Conservation (phyloP, 1,140 invertebrate genomes). For the Drosophila sp. region DNA sequence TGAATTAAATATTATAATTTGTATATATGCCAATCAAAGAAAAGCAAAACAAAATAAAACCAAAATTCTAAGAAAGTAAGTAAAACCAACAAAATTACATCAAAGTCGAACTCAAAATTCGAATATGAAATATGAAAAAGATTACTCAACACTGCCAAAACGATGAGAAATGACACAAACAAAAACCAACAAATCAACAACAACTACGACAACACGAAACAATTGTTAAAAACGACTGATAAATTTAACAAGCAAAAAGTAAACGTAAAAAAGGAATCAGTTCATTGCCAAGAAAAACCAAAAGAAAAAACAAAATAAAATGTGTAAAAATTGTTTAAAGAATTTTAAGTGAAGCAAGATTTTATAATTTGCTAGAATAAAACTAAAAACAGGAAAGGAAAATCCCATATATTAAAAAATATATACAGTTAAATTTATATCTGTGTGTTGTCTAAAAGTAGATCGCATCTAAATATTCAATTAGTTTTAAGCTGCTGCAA, state of each 20-base stretch:
- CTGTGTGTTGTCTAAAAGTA: conserved; percentile 43
- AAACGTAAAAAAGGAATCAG: background rate
- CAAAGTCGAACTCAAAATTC: conserved; percentile 20
- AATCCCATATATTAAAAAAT: conserved; percentile 19
- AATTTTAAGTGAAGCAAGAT: conserved; percentile 13
- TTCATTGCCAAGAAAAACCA: conserved; percentile 9
- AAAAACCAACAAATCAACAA: conserved; percentile 21
- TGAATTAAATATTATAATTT: conserved; percentile 34
- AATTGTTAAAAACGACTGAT: conserved; percentile 73
- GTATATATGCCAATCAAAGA: conserved; percentile 51
- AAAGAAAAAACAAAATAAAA: background rate
- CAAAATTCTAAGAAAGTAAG: conserved; percentile 21
- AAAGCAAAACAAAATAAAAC: background rate
- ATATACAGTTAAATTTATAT: conserved; percentile 26
- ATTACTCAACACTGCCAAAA: conserved; percentile 74
- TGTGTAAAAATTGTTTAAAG: background rate
- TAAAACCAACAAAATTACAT: conserved; percentile 32
- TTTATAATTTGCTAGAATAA: conserved; percentile 37
- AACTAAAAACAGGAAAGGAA: background rate
- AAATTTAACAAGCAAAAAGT: conserved; percentile 35
- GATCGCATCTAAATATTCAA: conserved; percentile 32
- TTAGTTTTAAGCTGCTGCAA: conserved; percentile 50
- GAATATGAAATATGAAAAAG: conserved; percentile 16
- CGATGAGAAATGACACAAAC: conserved; percentile 41
- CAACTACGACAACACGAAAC: conserved; percentile 33